Evolutionary conservation across 1,140 invertebrate genomes (phyloP).

Genomic region (Pogonus chalceus): DNA sequence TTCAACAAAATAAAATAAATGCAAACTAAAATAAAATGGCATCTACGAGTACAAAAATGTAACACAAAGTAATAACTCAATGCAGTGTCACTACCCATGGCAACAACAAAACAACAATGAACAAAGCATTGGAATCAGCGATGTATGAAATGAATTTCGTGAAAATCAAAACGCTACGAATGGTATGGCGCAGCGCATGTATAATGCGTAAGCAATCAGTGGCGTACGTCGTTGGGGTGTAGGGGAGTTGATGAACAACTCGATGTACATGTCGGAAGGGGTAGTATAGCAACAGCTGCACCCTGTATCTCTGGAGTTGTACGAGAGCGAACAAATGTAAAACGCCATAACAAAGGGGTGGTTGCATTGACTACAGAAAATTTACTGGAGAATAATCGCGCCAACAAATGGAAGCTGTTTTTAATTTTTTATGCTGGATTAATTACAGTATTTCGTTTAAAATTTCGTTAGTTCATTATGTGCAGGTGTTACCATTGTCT

Average conservation of each 20-base stretch:
- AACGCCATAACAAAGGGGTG: no score
- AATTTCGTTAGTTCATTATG: no score
- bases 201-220: not conserved
- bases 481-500: no score
- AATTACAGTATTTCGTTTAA: no score
- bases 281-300: not conserved
- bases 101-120: no score
- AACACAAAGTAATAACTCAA: not conserved
- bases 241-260: not conserved
- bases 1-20: not conserved
- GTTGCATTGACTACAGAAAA: no score
- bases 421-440: no score
- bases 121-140: not conserved
- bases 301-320: no score
- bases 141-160: not conserved
- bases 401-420: no score
- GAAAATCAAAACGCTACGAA: not conserved
- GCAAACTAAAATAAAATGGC: not conserved
- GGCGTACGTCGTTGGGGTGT: not conserved
- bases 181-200: not conserved
- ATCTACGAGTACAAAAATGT: not conserved
- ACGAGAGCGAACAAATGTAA: no score
- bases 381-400: no score
- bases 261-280: not conserved
- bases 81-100: not conserved